Evolutionary conservation across 2,797 vertebrate genomes (phyloP).

Genomic region (Neopelma chrysocephalum): DNA sequence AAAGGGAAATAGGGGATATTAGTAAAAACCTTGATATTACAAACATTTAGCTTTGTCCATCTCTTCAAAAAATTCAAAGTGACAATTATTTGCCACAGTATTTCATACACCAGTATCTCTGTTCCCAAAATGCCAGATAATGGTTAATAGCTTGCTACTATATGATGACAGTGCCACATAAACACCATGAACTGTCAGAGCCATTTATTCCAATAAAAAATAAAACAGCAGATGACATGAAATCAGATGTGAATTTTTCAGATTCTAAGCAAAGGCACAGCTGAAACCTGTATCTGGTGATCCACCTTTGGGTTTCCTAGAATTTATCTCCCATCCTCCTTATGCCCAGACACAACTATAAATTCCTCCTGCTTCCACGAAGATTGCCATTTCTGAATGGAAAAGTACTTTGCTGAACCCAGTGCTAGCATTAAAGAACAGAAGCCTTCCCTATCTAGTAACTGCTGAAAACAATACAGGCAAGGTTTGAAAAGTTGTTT

Average conservation of each 20-base stretch:
- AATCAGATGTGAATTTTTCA: neutral
- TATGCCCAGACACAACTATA: neutral
- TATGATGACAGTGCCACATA: neutral
- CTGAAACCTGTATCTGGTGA: neutral
- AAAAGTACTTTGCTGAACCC: neutral
- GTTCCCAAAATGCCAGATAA: neutral
- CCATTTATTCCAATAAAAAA: neutral
- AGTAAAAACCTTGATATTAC: neutral
- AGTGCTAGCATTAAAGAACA: neutral
- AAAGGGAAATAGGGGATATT: neutral
- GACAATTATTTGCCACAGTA: neutral
- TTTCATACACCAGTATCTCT: neutral
- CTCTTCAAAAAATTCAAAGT: neutral
- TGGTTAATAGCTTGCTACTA: neutral
- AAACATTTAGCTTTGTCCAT: neutral
- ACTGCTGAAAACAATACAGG: neutral
- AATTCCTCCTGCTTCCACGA: neutral
- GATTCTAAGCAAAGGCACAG: neutral
- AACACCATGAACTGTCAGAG: neutral
- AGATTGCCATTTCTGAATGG: neutral
- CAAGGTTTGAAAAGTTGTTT: neutral
- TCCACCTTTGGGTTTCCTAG: neutral
- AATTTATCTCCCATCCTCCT: neutral
- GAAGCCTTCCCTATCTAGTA: neutral
- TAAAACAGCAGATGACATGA: neutral